Evolutionary conservation across 2,797 vertebrate genomes (phyloP).

Genomic region (Chiroxiphia lanceolata): DNA sequence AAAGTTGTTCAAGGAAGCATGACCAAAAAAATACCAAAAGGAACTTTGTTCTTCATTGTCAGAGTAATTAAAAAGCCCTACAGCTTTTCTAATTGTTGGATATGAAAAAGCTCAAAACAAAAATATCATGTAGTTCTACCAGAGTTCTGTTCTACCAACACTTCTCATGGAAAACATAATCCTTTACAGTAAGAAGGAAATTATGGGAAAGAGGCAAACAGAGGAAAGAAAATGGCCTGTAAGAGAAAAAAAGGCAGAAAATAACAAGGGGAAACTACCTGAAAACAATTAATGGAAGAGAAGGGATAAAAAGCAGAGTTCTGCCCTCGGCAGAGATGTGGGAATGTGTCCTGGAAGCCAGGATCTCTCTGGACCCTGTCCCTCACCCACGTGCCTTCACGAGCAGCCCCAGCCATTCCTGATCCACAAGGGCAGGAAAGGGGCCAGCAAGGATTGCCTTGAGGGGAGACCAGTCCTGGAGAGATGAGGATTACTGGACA

Average conservation of each 20-base stretch:
- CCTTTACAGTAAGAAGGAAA: neutral
- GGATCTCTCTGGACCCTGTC: accelerated
- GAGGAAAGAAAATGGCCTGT: accelerated
- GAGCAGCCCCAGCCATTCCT: neutral
- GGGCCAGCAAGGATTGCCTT: accelerated
- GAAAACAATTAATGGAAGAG: neutral
- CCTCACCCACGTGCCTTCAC: neutral
- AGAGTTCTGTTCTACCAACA: neutral
- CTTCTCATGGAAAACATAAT: neutral
- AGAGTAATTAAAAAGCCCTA: neutral
- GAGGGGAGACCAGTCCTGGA: neutral
- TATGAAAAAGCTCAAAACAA: neutral
- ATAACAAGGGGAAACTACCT: neutral
- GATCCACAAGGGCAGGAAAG: neutral
- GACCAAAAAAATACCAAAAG: neutral
- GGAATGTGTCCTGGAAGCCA: neutral
- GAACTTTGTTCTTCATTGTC: neutral
- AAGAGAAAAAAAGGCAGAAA: neutral
- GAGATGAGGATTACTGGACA: neutral
- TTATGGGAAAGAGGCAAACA: neutral
- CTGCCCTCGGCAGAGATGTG: neutral
- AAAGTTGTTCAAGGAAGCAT: neutral
- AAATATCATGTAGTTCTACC: neutral
- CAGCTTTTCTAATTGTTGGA: neutral
- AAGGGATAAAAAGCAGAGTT: neutral